Conservation (phyloP, 1,140 invertebrate species). For the Episyrphus balteatus region DNA sequence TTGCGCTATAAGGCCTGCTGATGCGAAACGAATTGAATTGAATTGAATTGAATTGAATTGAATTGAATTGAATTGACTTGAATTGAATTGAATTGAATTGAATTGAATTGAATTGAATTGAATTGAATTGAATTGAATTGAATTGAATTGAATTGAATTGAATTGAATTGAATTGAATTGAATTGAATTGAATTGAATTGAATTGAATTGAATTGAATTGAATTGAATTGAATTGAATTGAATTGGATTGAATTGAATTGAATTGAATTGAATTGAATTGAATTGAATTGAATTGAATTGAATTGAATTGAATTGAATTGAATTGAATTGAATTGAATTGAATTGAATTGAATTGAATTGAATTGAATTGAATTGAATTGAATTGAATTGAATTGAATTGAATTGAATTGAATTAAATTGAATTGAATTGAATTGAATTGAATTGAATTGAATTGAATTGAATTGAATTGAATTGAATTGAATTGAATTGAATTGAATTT, state of each 20-base stretch:
- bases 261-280: background rate
- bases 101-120: background rate
- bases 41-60: too few species aligned
- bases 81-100: background rate
- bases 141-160: background rate
- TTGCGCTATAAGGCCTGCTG: too few species aligned
- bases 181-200: background rate
- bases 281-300: background rate
- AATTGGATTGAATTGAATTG: background rate
- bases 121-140: background rate
- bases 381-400: background rate
- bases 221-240: background rate
- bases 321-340: background rate
- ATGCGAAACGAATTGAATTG: too few species aligned
- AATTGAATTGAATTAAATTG: background rate
- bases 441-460: background rate
- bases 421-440: background rate
- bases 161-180: background rate
- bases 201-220: background rate
- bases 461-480: background rate
- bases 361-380: background rate
- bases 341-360: background rate
- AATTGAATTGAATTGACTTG: background rate
- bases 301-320: too few species aligned
- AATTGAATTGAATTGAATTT: background rate